Conservation (phyloP, 2,797 vertebrate species). For the Enteromius mattozi region DNA sequence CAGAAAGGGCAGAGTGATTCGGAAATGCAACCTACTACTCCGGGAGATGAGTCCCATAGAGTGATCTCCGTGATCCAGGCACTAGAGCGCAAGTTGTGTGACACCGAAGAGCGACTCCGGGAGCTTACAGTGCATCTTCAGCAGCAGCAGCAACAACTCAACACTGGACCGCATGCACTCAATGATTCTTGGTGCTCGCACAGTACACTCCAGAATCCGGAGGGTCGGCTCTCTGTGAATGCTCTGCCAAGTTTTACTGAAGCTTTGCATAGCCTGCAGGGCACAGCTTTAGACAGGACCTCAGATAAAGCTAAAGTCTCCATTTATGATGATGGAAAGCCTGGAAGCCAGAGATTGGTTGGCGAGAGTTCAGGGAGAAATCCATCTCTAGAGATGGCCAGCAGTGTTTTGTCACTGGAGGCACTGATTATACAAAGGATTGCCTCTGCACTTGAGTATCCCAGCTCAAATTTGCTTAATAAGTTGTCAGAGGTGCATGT, state of each 20-base stretch:
- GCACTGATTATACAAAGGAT: slow-evolving; percentile 84
- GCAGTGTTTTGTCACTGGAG: slow-evolving; percentile 77
- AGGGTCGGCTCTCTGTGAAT: slow-evolving; percentile 77
- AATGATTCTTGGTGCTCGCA: slow-evolving; percentile 43
- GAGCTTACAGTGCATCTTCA: slow-evolving; percentile 87
- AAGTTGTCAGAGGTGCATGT: slow-evolving; percentile 50
- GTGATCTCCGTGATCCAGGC: slow-evolving; percentile 88
- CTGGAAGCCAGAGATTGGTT: neutral
- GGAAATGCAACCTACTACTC: slow-evolving; percentile 64
- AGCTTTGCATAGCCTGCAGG: slow-evolving; percentile 77
- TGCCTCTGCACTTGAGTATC: slow-evolving; percentile 80
- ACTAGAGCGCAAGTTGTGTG: slow-evolving; percentile 88
- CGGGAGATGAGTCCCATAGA: slow-evolving; percentile 76
- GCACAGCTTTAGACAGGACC: slow-evolving; percentile 70
- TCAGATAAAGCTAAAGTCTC: neutral
- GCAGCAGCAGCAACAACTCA: slow-evolving; percentile 80
- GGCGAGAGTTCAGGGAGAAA: slow-evolving; percentile 22
- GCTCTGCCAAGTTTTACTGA: slow-evolving; percentile 73
- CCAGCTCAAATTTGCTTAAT: slow-evolving; percentile 69
- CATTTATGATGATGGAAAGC: slow-evolving; percentile 20
- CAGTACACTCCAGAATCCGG: slow-evolving; percentile 83
- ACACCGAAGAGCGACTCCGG: slow-evolving; percentile 90
- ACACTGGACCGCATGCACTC: neutral
- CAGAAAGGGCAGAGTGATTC: slow-evolving; percentile 69
- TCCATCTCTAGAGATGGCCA: slow-evolving; percentile 40